Evolutionary conservation across 2,113 vertebrate genomes (phyloP).

Genomic region (Arvicanthis niloticus): DNA sequence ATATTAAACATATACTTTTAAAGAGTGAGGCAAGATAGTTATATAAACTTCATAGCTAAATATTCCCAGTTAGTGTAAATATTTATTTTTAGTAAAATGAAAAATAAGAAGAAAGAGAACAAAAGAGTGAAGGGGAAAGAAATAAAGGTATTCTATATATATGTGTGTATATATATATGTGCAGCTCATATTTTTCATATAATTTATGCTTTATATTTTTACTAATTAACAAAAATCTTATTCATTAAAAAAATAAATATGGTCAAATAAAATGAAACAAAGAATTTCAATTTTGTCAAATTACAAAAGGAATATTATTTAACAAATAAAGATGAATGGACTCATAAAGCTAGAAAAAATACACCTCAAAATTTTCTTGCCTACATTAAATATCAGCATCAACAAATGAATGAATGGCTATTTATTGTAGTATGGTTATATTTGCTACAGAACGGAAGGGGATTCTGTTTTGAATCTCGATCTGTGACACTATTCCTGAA

Average conservation of each 20-base stretch:
- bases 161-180: no score
- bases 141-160: not conserved
- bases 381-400: not conserved
- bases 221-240: not conserved
- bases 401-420: not conserved
- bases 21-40: not conserved
- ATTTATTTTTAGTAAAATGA: not conserved
- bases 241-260: not conserved
- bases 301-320: not conserved
- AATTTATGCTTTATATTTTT: not conserved
- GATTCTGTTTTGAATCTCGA: not conserved
- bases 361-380: not conserved
- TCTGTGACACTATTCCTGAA: not conserved
- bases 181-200: not conserved
- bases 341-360: not conserved
- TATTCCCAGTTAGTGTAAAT: not conserved
- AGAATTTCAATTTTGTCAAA: not conserved
- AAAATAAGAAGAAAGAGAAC: not conserved
- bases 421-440: not conserved
- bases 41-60: not conserved
- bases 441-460: not conserved
- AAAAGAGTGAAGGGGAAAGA: accelerated
- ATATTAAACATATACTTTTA: not conserved
- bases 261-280: not conserved
- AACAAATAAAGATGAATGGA: not conserved